Conservation (phyloP, 1,140 invertebrate genomes). For the Drosophila ercepeae region DNA sequence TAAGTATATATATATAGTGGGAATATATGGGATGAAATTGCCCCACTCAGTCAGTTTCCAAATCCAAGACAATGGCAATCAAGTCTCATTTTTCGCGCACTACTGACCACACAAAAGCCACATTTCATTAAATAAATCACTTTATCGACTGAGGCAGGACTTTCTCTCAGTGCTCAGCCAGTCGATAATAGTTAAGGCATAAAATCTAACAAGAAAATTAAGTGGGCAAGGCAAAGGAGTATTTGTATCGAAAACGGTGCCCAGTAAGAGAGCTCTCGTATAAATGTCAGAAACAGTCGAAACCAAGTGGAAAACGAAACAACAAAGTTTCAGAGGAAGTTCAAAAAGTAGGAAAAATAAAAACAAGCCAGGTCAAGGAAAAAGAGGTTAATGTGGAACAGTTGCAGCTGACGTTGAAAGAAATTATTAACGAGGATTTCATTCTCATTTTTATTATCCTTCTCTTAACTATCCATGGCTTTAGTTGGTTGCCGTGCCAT, state of each 20-base stretch:
- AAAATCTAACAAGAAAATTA: slow-evolving; percentile 74
- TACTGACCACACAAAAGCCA: slow-evolving; percentile 38
- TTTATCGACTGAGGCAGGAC: slow-evolving; percentile 39
- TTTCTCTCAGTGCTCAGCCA: slow-evolving; percentile 26
- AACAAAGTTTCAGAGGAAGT: slow-evolving; percentile 14
- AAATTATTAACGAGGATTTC: background rate
- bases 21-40: background rate
- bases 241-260: background rate
- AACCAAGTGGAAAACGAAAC: slow-evolving; percentile 57
- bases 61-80: slow-evolving; percentile 1
- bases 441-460: background rate
- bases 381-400: slow-evolving; percentile 32
- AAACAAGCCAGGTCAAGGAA: slow-evolving; percentile 19
- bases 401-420: background rate
- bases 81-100: slow-evolving; percentile 13
- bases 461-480: no score
- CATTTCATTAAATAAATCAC: slow-evolving; percentile 63
- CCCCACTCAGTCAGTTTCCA: background rate
- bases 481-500: no score
- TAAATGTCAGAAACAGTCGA: slow-evolving; percentile 78
- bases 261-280: slow-evolving; percentile 52
- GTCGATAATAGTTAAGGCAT: slow-evolving; percentile 69
- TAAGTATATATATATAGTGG: background rate
- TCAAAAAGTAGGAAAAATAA: background rate
- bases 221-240: slow-evolving; percentile 34